A percentile compares a stretch with the other conserved stretches of the same genome.
These are phyloP conservation scores for Armadillidium nasatum DNA, from an alignment of 1,140 invertebrate species.

Conservation along the genomic window DNA sequence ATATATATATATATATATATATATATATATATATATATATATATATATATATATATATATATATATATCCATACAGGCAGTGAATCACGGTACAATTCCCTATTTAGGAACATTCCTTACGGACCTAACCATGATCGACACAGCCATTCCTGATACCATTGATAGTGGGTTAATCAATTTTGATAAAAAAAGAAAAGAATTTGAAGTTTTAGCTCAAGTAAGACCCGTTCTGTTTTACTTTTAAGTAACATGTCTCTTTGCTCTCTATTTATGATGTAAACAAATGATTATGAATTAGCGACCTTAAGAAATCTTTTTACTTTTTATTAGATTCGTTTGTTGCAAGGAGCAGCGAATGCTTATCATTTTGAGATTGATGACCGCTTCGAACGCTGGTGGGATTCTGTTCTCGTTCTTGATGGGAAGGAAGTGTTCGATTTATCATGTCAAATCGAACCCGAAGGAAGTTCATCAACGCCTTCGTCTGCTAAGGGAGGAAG, in stretches of 20 bases:
- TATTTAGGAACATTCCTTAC: conserved; percentile 97
- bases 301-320: background rate
- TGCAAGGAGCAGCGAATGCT: conserved; percentile 95
- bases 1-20: conserved; percentile 16
- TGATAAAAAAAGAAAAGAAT: conserved; percentile 96
- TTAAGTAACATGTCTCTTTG: too few relatives aligned
- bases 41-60: conserved; percentile 19
- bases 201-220: conserved; percentile 89
- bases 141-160: conserved; percentile 84
- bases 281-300: background rate
- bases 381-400: conserved; percentile 87
- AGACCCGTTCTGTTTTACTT: too few relatives aligned
- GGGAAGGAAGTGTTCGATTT: conserved; percentile 85
- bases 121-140: conserved; percentile 98
- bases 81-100: conserved; percentile 85
- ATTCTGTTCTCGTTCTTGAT: conserved; percentile 78
- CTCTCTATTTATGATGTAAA: too few relatives aligned
- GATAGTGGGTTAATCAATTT: conserved; percentile 91
- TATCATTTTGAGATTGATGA: conserved; percentile 81
- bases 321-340: conserved; percentile 70
- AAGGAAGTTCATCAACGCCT: conserved; percentile 45
- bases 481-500: conserved; percentile 36
- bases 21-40: background rate
- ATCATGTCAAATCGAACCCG: conserved; percentile 83
- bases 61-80: conserved; percentile 47